phyloP scores from a whole-genome alignment of 2,888 invertebrate genomes.

The Melangyna quadrimaculata region DNA sequence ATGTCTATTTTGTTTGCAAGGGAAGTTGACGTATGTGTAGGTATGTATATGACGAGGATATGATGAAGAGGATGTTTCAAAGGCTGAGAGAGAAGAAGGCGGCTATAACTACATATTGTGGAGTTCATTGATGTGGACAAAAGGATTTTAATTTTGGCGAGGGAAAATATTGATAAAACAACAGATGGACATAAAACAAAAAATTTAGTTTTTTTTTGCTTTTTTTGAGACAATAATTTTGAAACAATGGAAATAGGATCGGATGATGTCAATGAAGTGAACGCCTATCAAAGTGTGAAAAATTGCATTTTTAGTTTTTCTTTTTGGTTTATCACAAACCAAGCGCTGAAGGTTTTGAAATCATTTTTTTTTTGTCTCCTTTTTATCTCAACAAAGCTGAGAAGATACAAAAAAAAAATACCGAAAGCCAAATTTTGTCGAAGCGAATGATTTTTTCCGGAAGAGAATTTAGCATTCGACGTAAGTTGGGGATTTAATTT shows the following conservation, averaged over 20 bases:
- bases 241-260: conserved; percentile 9
- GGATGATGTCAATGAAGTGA: conserved; percentile 24
- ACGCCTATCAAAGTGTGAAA: conserved; percentile 5
- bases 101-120: too few species aligned
- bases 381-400: neutral
- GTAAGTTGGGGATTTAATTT: neutral
- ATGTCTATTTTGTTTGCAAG: neutral
- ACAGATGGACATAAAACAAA: conserved; percentile 26
- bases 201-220: neutral
- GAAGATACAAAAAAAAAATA: neutral
- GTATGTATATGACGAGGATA: neutral
- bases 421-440: conserved; percentile 36
- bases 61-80: neutral
- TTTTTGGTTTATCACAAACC: neutral
- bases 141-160: conserved; percentile 23
- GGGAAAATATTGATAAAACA: conserved; percentile 22
- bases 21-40: neutral
- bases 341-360: neutral
- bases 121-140: conserved; percentile 21
- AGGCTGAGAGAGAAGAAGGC: neutral
- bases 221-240: neutral
- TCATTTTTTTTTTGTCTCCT: neutral
- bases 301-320: neutral
- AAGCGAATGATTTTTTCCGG: neutral
- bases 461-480: neutral